phyloP scores from a whole-genome alignment of 2,797 vertebrate genomes.

The Triplophysa yarkandensis region DNA sequence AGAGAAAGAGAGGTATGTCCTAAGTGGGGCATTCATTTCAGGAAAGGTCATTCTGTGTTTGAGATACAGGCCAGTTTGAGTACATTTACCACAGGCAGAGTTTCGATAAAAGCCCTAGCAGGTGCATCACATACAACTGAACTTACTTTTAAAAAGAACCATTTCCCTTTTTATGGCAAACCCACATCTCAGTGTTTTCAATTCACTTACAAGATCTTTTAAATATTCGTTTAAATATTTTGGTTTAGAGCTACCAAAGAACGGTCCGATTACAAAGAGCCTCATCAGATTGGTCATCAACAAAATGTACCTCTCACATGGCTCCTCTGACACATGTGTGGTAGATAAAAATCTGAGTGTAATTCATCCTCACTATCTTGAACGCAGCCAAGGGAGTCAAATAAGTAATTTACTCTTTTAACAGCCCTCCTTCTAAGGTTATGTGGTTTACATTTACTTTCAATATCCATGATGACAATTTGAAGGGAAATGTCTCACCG shows the following conservation, averaged over 20 bases:
- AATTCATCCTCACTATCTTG: no score
- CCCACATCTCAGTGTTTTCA: conserved; percentile 25
- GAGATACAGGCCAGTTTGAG: conserved; percentile 11
- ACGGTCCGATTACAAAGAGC: conserved; percentile 21
- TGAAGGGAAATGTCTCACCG: no score
- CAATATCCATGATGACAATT: no score
- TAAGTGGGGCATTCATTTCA: conserved; percentile 2
- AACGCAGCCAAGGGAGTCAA: no score
- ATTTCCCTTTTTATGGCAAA: conserved; percentile 33
- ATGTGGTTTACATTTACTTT: no score
- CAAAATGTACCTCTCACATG: no score
- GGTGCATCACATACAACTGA: conserved; percentile 48
- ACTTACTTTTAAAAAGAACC: conserved; percentile 30
- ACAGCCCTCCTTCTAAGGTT: no score
- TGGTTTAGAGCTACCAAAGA: conserved; percentile 32
- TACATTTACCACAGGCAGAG: conserved; percentile 34
- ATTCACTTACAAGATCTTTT: conserved; percentile 17
- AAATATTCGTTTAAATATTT: conserved; percentile 23
- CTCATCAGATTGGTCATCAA: conserved; percentile 7
- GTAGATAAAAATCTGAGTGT: no score
- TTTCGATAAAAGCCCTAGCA: conserved; percentile 40
- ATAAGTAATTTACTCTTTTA: no score
- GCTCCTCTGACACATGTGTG: no score
- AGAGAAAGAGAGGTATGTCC: not conserved
- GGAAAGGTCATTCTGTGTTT: not conserved